Percentiles rank a stretch among this genome's conserved stretches.
Conservation (phyloP, 2,113 vertebrate species). For the Urocitellus parryii region DNA sequence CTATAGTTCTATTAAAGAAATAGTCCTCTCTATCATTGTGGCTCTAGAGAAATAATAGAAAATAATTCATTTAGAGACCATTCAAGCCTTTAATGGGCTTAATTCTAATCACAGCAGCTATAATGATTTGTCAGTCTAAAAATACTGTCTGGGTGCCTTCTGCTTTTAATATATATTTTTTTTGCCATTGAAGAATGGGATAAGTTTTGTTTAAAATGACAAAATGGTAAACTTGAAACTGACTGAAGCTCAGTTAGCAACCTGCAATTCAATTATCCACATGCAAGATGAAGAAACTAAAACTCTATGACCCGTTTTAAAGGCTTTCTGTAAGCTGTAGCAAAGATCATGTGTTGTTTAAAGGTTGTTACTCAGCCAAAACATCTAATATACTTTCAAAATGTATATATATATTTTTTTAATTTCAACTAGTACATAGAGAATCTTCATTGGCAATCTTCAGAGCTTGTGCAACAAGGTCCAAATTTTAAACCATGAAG, state of each 20-base stretch:
- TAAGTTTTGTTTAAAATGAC: slow-evolving; percentile 42
- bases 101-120: background rate
- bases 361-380: slow-evolving; percentile 15
- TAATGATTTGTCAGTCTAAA: slow-evolving; percentile 38
- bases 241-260: slow-evolving; percentile 54
- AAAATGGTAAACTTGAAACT: slow-evolving; percentile 13
- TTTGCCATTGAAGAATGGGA: too few species aligned
- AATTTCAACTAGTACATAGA: background rate
- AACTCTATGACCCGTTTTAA: slow-evolving; percentile 2
- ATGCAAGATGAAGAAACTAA: slow-evolving; percentile 42
- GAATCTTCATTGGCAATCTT: background rate
- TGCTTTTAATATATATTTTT: background rate
- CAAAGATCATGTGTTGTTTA: slow-evolving; percentile 3
- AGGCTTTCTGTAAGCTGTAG: slow-evolving; percentile 2
- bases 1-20: background rate
- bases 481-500: background rate
- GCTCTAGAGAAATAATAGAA: slow-evolving; percentile 29
- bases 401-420: background rate
- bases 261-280: slow-evolving; percentile 54
- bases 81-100: slow-evolving; percentile 1
- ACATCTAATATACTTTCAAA: background rate
- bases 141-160: slow-evolving; percentile 5
- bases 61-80: background rate
- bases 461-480: background rate
- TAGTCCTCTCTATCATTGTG: background rate